Conservation (phyloP, 2,113 vertebrate genomes). For the Coregonus clupeaformis region DNA sequence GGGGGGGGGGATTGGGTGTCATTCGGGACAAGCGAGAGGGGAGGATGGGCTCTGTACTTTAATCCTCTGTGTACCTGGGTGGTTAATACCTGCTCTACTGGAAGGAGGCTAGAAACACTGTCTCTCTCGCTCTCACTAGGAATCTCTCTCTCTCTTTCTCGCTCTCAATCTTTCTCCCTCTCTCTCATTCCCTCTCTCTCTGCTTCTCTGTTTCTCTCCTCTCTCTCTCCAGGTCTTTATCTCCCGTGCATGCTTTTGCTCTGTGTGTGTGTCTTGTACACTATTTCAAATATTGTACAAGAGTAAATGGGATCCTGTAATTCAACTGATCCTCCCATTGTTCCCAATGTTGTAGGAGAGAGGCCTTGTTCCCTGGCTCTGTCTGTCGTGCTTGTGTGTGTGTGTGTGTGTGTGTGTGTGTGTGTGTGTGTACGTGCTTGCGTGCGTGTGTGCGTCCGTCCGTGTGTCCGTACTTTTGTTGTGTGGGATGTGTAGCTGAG, state of each 20-base stretch:
- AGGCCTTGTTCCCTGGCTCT: not conserved
- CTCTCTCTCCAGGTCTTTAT: not conserved
- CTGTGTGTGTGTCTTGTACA: too few species aligned
- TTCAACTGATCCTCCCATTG: too few species aligned
- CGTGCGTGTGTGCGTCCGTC: not conserved
- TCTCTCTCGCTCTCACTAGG: not conserved
- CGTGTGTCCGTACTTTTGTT: not conserved
- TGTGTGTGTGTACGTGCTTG: not conserved
- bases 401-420: conserved; percentile 7
- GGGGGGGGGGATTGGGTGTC: not conserved
- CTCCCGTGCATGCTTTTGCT: too few species aligned
- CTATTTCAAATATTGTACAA: too few species aligned
- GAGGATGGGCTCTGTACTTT: not conserved
- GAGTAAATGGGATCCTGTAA: too few species aligned
- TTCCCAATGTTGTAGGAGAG: not conserved
- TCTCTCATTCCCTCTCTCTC: not conserved
- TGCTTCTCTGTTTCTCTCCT: too few species aligned
- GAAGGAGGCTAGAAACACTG: not conserved
- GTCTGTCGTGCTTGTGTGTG: conserved; percentile 1
- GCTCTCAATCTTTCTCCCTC: too few species aligned
- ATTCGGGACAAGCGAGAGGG: too few species aligned
- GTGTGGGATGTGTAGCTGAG: conserved; percentile 12
- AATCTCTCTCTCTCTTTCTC: not conserved
- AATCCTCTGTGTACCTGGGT: conserved; percentile 9
- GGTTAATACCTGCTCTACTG: not conserved